phyloP scores from a whole-genome alignment of 2,113 vertebrate species.

The Bungarus multicinctus region DNA sequence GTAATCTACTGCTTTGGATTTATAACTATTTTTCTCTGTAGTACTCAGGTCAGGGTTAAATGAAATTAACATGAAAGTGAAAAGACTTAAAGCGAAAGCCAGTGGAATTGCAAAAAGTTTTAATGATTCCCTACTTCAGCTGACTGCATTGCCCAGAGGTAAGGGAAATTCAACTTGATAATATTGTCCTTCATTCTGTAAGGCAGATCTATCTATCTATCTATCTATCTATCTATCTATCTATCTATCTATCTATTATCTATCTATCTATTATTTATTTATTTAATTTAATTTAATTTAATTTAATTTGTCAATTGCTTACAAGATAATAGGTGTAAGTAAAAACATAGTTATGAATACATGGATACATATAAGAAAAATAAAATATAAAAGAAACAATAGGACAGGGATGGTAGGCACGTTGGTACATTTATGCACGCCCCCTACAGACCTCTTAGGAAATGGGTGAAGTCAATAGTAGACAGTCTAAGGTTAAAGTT shows the following conservation, averaged over 20 bases:
- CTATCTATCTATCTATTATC: rapidly evolving
- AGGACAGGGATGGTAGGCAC: no score
- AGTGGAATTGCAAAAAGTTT: conserved; percentile 68
- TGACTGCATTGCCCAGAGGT: conserved; percentile 77
- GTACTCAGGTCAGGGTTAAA: conserved; percentile 70
- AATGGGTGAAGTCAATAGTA: no score
- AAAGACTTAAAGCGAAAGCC: conserved; percentile 61
- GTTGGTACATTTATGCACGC: no score
- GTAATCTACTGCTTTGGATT: background rate
- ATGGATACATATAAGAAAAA: no score
- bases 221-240: rapidly evolving
- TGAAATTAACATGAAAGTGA: conserved; percentile 62
- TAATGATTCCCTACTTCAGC: conserved; percentile 66
- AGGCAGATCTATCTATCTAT: background rate
- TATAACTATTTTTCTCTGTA: conserved; percentile 54
- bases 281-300: no score
- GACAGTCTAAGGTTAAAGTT: no score
- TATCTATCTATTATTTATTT: no score
- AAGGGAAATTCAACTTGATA: conserved; percentile 51
- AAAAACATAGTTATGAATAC: no score
- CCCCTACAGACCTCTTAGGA: no score
- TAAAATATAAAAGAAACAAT: no score
- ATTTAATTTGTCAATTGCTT: no score
- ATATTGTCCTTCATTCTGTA: conserved; percentile 6
- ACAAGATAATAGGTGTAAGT: no score